Evolutionary conservation across 2,888 invertebrate genomes (phyloP).

Genomic region (Caenorhabditis sp.): DNA sequence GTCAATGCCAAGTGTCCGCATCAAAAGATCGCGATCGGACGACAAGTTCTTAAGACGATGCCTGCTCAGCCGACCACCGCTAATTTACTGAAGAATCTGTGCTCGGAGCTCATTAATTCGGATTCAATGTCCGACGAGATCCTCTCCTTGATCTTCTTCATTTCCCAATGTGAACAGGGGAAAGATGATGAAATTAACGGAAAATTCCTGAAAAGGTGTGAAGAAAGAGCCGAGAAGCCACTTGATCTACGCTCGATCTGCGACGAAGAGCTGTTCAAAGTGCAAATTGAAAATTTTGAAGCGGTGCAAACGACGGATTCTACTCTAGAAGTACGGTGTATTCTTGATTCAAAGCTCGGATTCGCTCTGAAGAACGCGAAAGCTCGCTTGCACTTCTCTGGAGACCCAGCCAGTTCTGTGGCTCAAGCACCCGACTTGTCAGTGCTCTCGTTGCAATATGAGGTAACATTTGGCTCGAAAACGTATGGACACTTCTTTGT

Average conservation of each 20-base stretch:
- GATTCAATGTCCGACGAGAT: constrained; percentile 16
- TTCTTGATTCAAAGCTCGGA: constrained; percentile 27
- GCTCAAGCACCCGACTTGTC: constrained; percentile 31
- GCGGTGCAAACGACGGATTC: constrained; percentile 50
- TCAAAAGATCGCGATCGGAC: constrained; percentile 21
- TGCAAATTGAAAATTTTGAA: constrained; percentile 37
- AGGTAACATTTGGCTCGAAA: too few species aligned
- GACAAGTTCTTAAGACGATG: constrained; percentile 28
- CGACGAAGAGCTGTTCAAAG: constrained; percentile 10
- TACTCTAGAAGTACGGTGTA: constrained; percentile 3
- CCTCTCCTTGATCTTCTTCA: constrained; percentile 30
- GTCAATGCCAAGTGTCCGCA: constrained; percentile 27
- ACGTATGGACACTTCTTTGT: too few species aligned
- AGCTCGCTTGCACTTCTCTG: constrained; percentile 27
- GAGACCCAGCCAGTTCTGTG: constrained; percentile 11
- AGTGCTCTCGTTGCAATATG: constrained; percentile 36
- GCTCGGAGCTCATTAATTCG: constrained; percentile 27
- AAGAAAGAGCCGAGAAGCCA: constrained; percentile 3
- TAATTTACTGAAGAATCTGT: constrained; percentile 38
- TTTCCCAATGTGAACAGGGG: constrained; percentile 32
- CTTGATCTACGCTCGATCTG: constrained; percentile 3
- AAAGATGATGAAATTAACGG: constrained; percentile 18
- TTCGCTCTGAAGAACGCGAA: constrained; percentile 33
- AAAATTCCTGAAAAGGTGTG: constrained; percentile 13
- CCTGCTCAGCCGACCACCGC: constrained; percentile 31